Conservation (phyloP, 1,140 invertebrate genomes). For the Calliphora vicina region DNA sequence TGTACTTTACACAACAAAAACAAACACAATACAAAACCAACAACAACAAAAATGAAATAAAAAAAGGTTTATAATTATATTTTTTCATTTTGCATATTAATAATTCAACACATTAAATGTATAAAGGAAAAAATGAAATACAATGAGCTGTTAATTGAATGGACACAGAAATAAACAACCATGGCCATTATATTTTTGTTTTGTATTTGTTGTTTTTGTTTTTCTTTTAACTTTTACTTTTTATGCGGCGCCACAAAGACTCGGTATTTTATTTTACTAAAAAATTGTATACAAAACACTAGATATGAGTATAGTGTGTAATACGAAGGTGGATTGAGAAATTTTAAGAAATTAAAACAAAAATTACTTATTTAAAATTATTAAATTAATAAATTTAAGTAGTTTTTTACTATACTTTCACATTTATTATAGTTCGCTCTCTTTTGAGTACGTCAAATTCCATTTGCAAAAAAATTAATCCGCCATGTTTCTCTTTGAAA, state of each 20-base stretch:
- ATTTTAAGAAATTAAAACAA: too few relatives aligned
- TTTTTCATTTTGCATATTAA: conserved; percentile 10
- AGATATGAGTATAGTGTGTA: too few relatives aligned
- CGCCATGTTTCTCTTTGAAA: too few relatives aligned
- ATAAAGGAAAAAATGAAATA: not conserved
- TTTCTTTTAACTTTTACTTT: not conserved
- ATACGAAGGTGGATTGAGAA: not conserved
- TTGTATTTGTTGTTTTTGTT: not conserved
- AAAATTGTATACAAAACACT: not conserved
- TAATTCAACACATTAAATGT: conserved; percentile 5
- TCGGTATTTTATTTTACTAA: not conserved
- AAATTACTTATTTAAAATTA: too few relatives aligned
- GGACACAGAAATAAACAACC: conserved; percentile 15
- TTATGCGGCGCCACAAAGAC: conserved; percentile 10
- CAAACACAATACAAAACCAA: not conserved
- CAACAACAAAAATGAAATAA: too few relatives aligned
- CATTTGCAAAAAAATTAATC: too few relatives aligned
- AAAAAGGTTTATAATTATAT: not conserved
- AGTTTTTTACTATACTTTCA: too few relatives aligned
- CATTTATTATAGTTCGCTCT: too few relatives aligned
- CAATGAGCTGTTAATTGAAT: conserved; percentile 16
- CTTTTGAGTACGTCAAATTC: too few relatives aligned
- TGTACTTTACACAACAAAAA: not conserved
- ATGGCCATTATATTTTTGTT: not conserved
- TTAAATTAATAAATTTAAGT: too few relatives aligned